Base-by-base conservation (phyloP, 2,888 invertebrate species). In the Eupithecia pulchellata region DNA sequence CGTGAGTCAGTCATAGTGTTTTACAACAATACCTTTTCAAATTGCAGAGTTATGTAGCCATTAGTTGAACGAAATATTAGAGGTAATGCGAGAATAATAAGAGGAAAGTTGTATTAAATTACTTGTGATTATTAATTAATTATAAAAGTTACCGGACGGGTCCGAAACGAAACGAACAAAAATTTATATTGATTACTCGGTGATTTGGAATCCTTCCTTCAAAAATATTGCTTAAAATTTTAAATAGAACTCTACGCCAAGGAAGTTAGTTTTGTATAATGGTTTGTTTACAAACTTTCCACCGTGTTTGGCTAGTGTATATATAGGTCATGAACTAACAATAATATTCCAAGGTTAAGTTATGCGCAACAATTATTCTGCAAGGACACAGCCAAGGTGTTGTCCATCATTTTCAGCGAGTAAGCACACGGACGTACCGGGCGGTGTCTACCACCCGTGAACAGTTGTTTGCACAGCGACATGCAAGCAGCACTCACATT, bases 371-470 rank as follows among this genome's bases (percentile, higher is more conserved):
- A n/a, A n/a, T n/a, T n/a, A n/a, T n/a, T n/a, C n/a, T n/a, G n/a
- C 20, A 52, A 11, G 11, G 20, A 47, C 47, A 47, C 9, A 20
- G 47, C 20, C 25, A 11, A 25, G 2, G 20, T 9, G 25, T 52
- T 20, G 20, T 47, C 47, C 47, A 20, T 20, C 47, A 47, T 47
- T 20, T 11, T 52, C 20, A 25, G 52, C 8, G 62, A 72, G 58
- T 72, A 58, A n/a, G 4, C 47, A 52, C 17, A 47, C 58, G 30
- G 42, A 65, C 62, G 63, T 14, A 65, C 68, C 67, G 64, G 64
- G 72, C 9, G 47, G 42, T 64, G 76, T 67, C 71, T 68, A 80
- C 71, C 71, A 69, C 63, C 79, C 83, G 81, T 84, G 80, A 83
- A 80, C 75, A 72, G 77, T 79, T 77, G 74, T 77, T 78, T 69